phyloP scores from a whole-genome alignment of 2,888 invertebrate genomes.

The Hirtodrosophila cameraria region DNA sequence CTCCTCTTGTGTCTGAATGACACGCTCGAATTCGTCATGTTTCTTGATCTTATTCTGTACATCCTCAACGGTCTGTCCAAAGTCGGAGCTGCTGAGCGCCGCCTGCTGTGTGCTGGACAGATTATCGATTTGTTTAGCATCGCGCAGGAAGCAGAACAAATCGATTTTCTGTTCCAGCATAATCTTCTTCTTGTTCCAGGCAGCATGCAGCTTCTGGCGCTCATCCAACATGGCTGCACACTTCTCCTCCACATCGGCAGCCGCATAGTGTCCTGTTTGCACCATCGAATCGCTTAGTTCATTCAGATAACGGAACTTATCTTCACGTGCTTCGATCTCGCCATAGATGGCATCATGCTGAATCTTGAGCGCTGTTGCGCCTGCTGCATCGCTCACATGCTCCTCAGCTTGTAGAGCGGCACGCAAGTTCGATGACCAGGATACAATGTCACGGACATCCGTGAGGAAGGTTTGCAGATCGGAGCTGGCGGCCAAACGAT shows the following conservation, averaged over 20 bases:
- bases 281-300: constrained; percentile 93
- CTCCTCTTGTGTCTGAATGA: constrained; percentile 93
- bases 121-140: constrained; percentile 96
- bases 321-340: constrained; percentile 95
- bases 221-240: constrained; percentile 91
- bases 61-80: constrained; percentile 93
- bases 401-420: constrained; percentile 91
- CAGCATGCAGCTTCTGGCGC: constrained; percentile 90
- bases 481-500: constrained; percentile 93
- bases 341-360: constrained; percentile 93
- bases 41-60: constrained; percentile 95
- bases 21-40: constrained; percentile 97
- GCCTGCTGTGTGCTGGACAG: constrained; percentile 95
- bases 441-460: constrained; percentile 93
- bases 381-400: constrained; percentile 91
- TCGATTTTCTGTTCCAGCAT: constrained; percentile 95
- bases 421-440: constrained; percentile 93
- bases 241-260: constrained; percentile 91
- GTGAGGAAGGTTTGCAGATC: constrained; percentile 95
- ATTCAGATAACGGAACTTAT: constrained; percentile 90
- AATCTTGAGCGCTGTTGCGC: constrained; percentile 91
- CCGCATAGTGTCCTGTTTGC: constrained; percentile 92
- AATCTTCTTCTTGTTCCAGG: constrained; percentile 95
- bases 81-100: constrained; percentile 88
- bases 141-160: constrained; percentile 96